These are phyloP conservation scores for Heliconius sara DNA, from an alignment of 2,888 invertebrate genomes.

Conservation along the genomic window DNA sequence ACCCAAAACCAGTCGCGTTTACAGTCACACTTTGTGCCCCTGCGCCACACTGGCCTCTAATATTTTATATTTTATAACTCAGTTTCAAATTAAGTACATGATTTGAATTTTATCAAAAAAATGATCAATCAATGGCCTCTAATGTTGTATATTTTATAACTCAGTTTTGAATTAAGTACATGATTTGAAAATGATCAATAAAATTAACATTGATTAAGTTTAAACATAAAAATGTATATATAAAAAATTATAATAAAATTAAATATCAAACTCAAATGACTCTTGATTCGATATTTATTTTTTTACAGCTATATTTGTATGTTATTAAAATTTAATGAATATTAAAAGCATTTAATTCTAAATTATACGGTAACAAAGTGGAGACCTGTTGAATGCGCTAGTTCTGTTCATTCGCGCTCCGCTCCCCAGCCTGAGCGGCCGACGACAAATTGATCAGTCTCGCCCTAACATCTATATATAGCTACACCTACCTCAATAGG, in stretches of 20 bases:
- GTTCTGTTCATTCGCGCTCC: slow-evolving; percentile 50
- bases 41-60: too few species aligned
- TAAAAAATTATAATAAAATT: neutral
- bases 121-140: too few species aligned
- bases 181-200: too few species aligned
- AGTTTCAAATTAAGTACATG: too few species aligned
- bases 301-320: neutral
- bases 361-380: slow-evolving; percentile 43
- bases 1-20: neutral
- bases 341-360: slow-evolving; percentile 33
- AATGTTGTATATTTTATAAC: too few species aligned
- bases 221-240: neutral
- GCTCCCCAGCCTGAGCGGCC: slow-evolving; percentile 48
- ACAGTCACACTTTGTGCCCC: neutral
- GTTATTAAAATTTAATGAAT: neutral
- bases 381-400: slow-evolving; percentile 51
- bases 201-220: too few species aligned
- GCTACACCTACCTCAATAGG: slow-evolving; percentile 25
- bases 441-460: slow-evolving; percentile 32
- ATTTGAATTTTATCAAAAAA: too few species aligned
- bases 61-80: too few species aligned
- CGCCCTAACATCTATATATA: neutral
- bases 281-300: neutral
- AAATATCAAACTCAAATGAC: neutral
- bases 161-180: too few species aligned